Evolutionary conservation across 2,797 vertebrate species (phyloP), one percentile per base, ranked within the genome.

Genomic region (Melanogrammus aeglefinus): DNA sequence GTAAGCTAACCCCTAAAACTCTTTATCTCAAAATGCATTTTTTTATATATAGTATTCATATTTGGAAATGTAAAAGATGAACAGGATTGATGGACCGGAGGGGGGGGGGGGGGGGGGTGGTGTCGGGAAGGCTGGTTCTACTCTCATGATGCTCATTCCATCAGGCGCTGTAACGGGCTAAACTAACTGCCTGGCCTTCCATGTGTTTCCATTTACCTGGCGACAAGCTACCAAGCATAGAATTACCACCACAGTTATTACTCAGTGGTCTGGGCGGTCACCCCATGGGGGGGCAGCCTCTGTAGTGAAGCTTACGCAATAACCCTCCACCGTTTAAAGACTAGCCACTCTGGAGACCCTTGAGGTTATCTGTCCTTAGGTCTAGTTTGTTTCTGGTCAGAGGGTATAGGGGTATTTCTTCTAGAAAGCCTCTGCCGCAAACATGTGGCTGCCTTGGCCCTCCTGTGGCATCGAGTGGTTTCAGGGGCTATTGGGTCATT

Each of bases 181-280:
- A 78, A 39, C 73, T 21, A 71, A 80, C 80, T 57, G 39, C 29
- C 71, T 84, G n/a, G 72, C 78, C 73, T 41, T 24, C 77, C 93
- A 94, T 94, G 91, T 94, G 94, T 93, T 95, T 94, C 80, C 89
- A 93, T 92, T 94, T 94, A 94, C 93, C 91, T 91, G 91, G 79
- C 75, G 77, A 1, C 36, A 76, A 81, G 89, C 90, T 88, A 85
- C 86, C 74, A 81, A 89, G 85, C 87, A 79, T n/a, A 84, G 90
- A 44, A 81, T 88, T 90, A 88, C 89, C 87, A 83, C 81, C 84
- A 83, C 88, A 88, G 87, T 90, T 91, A 89, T 88, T 88, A 88
- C 82, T 85, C 84, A 27, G 79, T 85, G 78, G 79, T 83, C 85
- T 78, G 87, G 86, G 90, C 83, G 76, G 88, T 85, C 84, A 74